Percentiles rank a stretch among this genome's conserved stretches.
Evolutionary conservation across 2,888 invertebrate genomes (phyloP).

Genomic region (Drosophila conformis): DNA sequence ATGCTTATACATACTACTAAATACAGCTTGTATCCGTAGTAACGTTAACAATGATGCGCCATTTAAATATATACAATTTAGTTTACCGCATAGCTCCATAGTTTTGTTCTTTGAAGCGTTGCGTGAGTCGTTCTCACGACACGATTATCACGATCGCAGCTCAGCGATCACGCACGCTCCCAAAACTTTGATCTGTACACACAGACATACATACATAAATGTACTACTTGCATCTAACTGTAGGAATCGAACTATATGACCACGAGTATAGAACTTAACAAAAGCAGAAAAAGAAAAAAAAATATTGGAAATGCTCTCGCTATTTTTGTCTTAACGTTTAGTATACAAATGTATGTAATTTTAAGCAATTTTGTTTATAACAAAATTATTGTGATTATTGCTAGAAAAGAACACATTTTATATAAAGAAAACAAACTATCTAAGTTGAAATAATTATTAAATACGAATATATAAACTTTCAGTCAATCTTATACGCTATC

Average conservation of each 20-base stretch:
- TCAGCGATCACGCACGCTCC: conserved; percentile 52
- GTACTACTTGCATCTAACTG: conserved; percentile 33
- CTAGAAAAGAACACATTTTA: conserved; percentile 82
- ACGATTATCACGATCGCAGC: conserved; percentile 18
- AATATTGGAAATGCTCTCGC: conserved; percentile 62
- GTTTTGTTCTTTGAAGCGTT: conserved; percentile 50
- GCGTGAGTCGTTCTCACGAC: conserved; percentile 31
- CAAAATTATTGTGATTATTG: conserved; percentile 84
- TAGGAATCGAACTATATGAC: conserved; percentile 60
- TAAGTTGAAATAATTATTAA: conserved; percentile 72
- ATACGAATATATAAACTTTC: conserved; percentile 33
- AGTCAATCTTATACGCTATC: not conserved
- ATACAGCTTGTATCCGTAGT: conserved; percentile 50
- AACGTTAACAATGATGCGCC: conserved; percentile 73
- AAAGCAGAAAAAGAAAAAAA: not conserved
- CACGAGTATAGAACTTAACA: conserved; percentile 23
- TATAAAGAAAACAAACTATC: conserved; percentile 68
- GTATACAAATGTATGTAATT: conserved; percentile 76
- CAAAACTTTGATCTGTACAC: conserved; percentile 62
- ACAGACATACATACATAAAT: conserved; percentile 6
- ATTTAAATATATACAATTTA: conserved; percentile 74
- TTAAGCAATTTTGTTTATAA: conserved; percentile 82
- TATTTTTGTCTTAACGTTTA: conserved; percentile 77
- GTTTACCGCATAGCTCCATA: conserved; percentile 65
- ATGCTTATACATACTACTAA: conserved; percentile 41